Evolutionary conservation across 2,113 vertebrate genomes (phyloP).

Genomic region (Sorex fumeus): DNA sequence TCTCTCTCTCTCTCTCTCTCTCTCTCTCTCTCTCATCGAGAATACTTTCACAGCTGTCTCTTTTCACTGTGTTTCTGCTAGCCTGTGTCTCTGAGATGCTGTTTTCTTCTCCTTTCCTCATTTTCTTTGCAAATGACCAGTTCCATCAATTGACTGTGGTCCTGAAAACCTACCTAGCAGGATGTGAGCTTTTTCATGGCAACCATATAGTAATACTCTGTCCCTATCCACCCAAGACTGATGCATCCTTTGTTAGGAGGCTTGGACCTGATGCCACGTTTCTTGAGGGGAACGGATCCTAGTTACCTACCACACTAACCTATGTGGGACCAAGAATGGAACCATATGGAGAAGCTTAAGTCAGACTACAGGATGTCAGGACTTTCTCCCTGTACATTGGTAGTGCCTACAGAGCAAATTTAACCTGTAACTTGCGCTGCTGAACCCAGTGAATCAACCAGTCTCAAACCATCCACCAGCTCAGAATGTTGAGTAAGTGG

Average conservation of each 20-base stretch:
- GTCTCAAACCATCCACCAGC: neutral
- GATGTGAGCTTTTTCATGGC: neutral
- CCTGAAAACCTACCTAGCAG: neutral
- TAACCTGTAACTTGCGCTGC: neutral
- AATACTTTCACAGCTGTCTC: neutral
- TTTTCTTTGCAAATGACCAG: neutral
- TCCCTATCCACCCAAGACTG: neutral
- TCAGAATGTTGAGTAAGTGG: neutral
- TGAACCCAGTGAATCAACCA: neutral
- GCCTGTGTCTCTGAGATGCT: neutral
- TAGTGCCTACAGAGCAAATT: neutral
- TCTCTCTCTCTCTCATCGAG: neutral
- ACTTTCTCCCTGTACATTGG: neutral
- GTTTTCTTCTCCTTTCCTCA: neutral
- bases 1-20: no score
- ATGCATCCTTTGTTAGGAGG: slow-evolving; percentile 30
- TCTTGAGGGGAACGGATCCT: neutral
- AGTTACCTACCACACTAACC: neutral
- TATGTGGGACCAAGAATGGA: neutral
- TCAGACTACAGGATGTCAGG: neutral
- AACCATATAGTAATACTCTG: neutral
- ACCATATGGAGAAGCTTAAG: neutral
- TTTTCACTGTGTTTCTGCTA: neutral
- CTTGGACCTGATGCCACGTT: neutral
- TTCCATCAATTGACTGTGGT: neutral